Evolutionary conservation across 2,888 invertebrate species (phyloP), one percentile per base, ranked within the genome.

Genomic region (Escarpia spicata): DNA sequence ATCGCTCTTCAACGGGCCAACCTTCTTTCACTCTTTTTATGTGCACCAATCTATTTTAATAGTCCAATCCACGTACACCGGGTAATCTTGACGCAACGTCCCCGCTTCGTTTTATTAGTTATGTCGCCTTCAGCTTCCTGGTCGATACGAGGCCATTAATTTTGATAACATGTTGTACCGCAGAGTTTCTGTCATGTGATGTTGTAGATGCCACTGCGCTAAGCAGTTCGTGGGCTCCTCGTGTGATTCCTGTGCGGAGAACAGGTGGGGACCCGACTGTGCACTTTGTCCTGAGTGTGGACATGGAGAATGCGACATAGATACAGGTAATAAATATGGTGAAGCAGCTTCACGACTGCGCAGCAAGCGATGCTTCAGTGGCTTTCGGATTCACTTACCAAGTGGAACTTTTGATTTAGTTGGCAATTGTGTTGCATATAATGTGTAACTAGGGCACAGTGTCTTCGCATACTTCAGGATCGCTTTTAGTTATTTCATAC

Each of bases 291-390:
- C 37, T 37, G 37, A 37, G 37, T 37, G 37, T 37, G 37, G 37
- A 37, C 37, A 37, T 1, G 37, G 37, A 37, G 37, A 37, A 37
- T 37, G 37, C 37, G 90, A 93, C 58, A 43, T 90, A 43, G 43
- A 52, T 2, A 93, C 93, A 58, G 94, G 94, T 94, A 93, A 89
- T 60, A 43, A 43, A 37, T 15, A 52, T 9, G 52, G 52, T 52
- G 52, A 52, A 52, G 52, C 15, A 9, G 52, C 52, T 52, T 52
- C 52, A 15, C 15, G 6, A 2, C 52, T 52, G 8, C 4, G 26
- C 31, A 44, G 1, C 8, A 37, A 43, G 31, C 90, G 90, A 37
- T 90, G 8, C 1, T 31, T 10, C 12, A 37, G 9, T 6, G 10
- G 37, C 43, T 12, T 31, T 12, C 43, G 43, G 31, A 12, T 90